Conservation (phyloP, 1,140 invertebrate genomes). For the Drosophila oshimai region DNA sequence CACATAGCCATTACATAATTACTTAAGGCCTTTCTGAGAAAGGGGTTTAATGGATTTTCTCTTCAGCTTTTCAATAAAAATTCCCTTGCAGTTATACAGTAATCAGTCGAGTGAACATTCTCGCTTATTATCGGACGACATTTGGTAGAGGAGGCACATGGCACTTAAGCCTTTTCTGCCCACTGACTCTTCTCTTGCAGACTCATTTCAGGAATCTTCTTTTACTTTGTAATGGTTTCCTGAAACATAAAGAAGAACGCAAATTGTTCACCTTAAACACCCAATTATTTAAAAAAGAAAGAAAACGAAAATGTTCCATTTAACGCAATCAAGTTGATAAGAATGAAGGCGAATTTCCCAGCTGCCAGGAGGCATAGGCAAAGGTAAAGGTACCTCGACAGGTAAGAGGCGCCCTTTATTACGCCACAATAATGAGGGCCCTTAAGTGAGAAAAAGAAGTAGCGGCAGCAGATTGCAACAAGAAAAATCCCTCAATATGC, state of each 20-base stretch:
- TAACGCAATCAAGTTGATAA: slow-evolving; percentile 75
- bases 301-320: slow-evolving; percentile 61
- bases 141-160: neutral
- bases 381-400: slow-evolving; percentile 4
- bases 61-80: slow-evolving; percentile 1
- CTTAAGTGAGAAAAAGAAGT: slow-evolving; percentile 26
- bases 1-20: neutral
- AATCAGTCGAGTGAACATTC: slow-evolving; percentile 22
- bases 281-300: slow-evolving; percentile 60
- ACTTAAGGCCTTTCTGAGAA: neutral
- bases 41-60: slow-evolving; percentile 6
- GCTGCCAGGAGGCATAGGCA: slow-evolving; percentile 37
- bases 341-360: slow-evolving; percentile 39
- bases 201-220: neutral
- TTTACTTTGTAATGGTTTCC: slow-evolving; percentile 64
- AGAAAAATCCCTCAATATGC: slow-evolving; percentile 78
- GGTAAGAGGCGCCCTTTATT: slow-evolving; percentile 39
- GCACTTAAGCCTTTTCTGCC: slow-evolving; percentile 56
- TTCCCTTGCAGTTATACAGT: slow-evolving; percentile 8
- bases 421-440: slow-evolving; percentile 46
- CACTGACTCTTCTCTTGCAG: neutral
- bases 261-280: slow-evolving; percentile 70
- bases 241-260: slow-evolving; percentile 39
- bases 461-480: slow-evolving; percentile 41
- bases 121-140: neutral